Evolutionary conservation across 2,797 vertebrate species (phyloP), one percentile per base, ranked within the genome.

Genomic region (Urosaurus nigricauda): DNA sequence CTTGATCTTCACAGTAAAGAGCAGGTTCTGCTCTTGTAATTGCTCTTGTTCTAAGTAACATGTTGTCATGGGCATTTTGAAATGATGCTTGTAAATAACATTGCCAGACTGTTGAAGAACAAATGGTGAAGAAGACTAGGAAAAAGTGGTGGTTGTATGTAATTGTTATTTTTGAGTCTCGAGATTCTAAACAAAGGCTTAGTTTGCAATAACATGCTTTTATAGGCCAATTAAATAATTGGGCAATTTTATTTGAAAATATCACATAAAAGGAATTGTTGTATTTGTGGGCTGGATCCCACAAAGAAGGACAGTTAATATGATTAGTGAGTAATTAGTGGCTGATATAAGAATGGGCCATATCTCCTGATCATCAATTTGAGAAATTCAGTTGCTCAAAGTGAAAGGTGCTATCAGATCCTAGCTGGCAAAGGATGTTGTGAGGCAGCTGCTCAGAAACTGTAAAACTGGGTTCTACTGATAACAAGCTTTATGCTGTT

Each of bases 351-450:
- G 83, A 84, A 86, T 91, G 84, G 83, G 82, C 90, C 79, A 88
- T 74, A 43, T 83, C n/a, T 79, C 82, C 47, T 21, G 88, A 84
- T 91, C 40, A 82, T 63, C 21, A 71, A 29, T 83, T 78, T 51
- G 63, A 85, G 88, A 80, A 94, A 91, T 60, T 89, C 29, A 56
- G 32, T 63, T 89, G 73, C 80, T 90, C 89, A 92, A 91, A 84
- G 90, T 94, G 90, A 94, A 37, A 73, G 11, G 1, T 85, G 4
- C 74, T 8, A 2, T 79, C 35, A 93, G 89, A 82, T 84, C 37
- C 40, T 68, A 63, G 70, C 0, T 75, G 73, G 16, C 78, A 79
- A n/a, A 90, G n/a, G 60, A 37, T 90, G 4, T 32, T 32, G 7
- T 80, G 91, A 91, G 68, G 88, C 91, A 87, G 84, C 87, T 91